Evolutionary conservation across 2,113 vertebrate species (phyloP), one percentile per base, ranked within the genome.

Genomic region (Mesitornis unicolor): DNA sequence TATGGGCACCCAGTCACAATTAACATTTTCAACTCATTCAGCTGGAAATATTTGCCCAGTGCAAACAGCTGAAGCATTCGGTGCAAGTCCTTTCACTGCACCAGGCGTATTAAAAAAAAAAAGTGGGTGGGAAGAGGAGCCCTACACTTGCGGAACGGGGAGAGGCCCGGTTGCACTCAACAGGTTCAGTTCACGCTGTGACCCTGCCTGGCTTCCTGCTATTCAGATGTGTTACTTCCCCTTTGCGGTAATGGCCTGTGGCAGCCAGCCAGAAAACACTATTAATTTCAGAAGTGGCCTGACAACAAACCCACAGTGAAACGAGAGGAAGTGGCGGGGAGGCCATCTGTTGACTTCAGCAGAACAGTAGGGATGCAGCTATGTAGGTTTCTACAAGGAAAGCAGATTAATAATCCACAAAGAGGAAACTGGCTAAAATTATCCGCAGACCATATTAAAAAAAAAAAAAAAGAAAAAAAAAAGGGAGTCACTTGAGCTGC

Each of bases 221-320:
- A 98, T 98, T 98, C 98, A 98, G 97, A 98, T 96, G 98, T 98
- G 98, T 98, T 97, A 98, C 97, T 98, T 98, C 98, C 97, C 97
- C 96, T 98, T 97, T 97, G 98, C 95, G 98, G 97, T 98, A 98
- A 98, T 98, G 97, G 98, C 96, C 97, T 96, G 96, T 98, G 98
- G 98, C 98, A 97, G 86, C 78, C 38, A 0, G 98, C 98, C 98
- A 98, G 98, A 96, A 98, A 98, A 97, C 97, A 94, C 97, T 98
- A 98, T 98, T 98, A 98, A 98, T 98, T 98, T 98, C 97, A 98
- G 97, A 98, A 98, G 98, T 96, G 97, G 97, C 96, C 97, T 98
- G 97, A 98, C 97, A 98, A 98, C 97, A 97, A 98, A 97, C 97
- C 97, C 97, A 92, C 97, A 97, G 97, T 59, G 40, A 94, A 96